Percentiles rank a stretch among this genome's conserved stretches.
Conservation (phyloP, 2,797 vertebrate species). For the Zenarchopterus dispar region DNA sequence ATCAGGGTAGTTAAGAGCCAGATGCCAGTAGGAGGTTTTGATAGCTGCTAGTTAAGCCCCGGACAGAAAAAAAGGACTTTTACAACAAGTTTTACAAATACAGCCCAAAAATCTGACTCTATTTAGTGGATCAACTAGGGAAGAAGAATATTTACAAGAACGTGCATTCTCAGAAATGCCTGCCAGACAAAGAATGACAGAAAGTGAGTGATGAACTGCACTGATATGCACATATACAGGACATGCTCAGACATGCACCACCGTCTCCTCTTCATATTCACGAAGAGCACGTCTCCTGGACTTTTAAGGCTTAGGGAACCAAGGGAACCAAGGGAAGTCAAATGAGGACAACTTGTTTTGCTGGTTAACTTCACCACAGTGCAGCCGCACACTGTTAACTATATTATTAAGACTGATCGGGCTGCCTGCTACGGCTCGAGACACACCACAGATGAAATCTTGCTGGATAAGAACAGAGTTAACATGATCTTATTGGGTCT, state of each 20-base stretch:
- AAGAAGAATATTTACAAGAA: slow-evolving; percentile 15
- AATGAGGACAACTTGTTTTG: slow-evolving; percentile 29
- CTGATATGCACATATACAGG: slow-evolving; percentile 1
- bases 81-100: slow-evolving; percentile 7
- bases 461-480: background rate
- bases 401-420: slow-evolving; percentile 71
- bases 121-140: slow-evolving; percentile 9
- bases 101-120: background rate
- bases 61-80: slow-evolving; percentile 3
- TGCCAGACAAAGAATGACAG: slow-evolving; percentile 4
- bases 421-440: slow-evolving; percentile 32
- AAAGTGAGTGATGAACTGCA: slow-evolving; percentile 4
- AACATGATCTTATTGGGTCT: slow-evolving; percentile 25
- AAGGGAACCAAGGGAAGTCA: slow-evolving; percentile 56
- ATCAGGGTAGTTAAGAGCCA: slow-evolving; percentile 61
- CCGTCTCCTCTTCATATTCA: slow-evolving; percentile 31
- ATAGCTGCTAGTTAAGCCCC: background rate
- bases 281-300: slow-evolving; percentile 18
- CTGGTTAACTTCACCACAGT: slow-evolving; percentile 50
- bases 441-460: slow-evolving; percentile 46
- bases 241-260: slow-evolving; percentile 23
- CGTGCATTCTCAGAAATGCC: slow-evolving; percentile 10
- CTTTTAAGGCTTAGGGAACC: slow-evolving; percentile 35
- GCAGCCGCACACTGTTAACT: slow-evolving; percentile 54
- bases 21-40: slow-evolving; percentile 62